Conservation (phyloP, 2,113 vertebrate species). For the Chaetops frenatus region DNA sequence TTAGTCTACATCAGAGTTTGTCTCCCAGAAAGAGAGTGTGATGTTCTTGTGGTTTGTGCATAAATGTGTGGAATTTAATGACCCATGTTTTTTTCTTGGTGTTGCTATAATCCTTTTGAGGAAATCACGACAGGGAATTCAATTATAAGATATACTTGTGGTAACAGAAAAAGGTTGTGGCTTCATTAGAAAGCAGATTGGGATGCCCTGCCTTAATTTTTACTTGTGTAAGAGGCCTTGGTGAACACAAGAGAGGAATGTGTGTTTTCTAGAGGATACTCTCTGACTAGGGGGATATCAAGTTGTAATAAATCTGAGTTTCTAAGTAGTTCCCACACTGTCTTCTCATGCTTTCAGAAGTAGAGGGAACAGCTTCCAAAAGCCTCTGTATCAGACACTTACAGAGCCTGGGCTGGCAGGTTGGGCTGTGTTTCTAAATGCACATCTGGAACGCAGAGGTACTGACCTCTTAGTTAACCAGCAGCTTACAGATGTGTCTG, state of each 20-base stretch:
- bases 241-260: background rate
- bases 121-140: background rate
- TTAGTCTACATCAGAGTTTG: background rate
- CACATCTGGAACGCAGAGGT: background rate
- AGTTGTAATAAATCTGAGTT: background rate
- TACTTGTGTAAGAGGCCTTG: background rate
- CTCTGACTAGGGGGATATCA: background rate
- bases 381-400: background rate
- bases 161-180: background rate
- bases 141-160: background rate
- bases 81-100: background rate
- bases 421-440: background rate
- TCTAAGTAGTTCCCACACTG: slow-evolving; percentile 3
- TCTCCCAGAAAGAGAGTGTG: background rate
- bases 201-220: background rate
- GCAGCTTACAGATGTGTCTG: background rate
- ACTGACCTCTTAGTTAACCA: background rate
- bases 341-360: background rate
- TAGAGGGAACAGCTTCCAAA: background rate
- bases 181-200: background rate
- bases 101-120: background rate
- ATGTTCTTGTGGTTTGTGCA: background rate
- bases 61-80: background rate
- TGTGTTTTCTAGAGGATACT: background rate
- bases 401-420: background rate